Evolutionary conservation across 2,888 invertebrate genomes (phyloP).

Genomic region (Stomorhina lunata): DNA sequence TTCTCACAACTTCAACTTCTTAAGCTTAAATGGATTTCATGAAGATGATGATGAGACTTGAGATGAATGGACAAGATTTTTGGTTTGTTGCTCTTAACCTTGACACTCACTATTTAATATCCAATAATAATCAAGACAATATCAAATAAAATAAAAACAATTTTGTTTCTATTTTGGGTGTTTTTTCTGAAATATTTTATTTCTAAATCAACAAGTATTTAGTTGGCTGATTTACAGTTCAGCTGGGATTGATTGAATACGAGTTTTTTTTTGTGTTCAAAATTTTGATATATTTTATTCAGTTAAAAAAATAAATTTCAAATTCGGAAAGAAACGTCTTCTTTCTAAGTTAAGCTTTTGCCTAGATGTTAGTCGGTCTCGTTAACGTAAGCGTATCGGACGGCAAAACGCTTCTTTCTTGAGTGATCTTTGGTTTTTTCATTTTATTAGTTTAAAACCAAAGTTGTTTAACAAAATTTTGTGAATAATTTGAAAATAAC

Average conservation of each 20-base stretch:
- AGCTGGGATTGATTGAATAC: conserved; percentile 15
- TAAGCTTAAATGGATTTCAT: conserved; percentile 17
- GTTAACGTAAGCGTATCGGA: conserved; percentile 76
- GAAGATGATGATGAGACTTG: conserved; percentile 16
- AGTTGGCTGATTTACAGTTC: conserved; percentile 39
- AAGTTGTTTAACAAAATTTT: no score
- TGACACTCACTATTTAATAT: conserved; percentile 76
- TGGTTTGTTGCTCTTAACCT: conserved; percentile 74
- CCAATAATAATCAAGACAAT: no score
- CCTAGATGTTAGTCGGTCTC: conserved; percentile 75
- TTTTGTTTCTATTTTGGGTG: background rate
- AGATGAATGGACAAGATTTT: conserved; percentile 26
- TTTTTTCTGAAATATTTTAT: conserved; percentile 1
- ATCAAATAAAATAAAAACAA: conserved; percentile 30
- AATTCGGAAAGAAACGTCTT: conserved; percentile 73
- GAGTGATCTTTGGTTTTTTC: conserved; percentile 34
- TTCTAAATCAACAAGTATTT: background rate
- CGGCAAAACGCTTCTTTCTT: conserved; percentile 67
- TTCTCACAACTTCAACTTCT: background rate
- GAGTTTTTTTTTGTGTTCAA: background rate
- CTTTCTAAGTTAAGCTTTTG: conserved; percentile 75
- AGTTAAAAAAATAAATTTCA: conserved; percentile 43
- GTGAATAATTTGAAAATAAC: no score
- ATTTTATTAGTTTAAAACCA: no score
- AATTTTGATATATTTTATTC: conserved; percentile 36